These are phyloP conservation scores for Chrysopa pallens DNA, from an alignment of 1,140 invertebrate species.

Conservation along the genomic window DNA sequence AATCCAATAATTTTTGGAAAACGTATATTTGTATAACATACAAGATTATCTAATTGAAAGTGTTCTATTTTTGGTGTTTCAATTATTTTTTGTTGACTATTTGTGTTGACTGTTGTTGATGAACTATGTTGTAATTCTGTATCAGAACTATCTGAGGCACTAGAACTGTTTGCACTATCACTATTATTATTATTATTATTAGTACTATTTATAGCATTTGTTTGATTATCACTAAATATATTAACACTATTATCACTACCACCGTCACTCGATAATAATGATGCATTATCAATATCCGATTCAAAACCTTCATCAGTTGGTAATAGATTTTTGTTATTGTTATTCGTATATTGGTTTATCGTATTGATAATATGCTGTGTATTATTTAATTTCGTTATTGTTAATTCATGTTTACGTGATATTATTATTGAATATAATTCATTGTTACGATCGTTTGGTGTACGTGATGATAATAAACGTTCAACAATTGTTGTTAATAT, in stretches of 20 bases:
- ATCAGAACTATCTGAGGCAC: slow-evolving; percentile 18
- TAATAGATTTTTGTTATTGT: neutral
- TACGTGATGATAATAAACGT: neutral
- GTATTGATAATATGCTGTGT: neutral
- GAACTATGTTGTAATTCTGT: slow-evolving; percentile 8
- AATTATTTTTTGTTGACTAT: neutral
- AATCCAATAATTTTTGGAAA: slow-evolving; percentile 19
- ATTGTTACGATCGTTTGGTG: neutral
- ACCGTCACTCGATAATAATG: slow-evolving; percentile 17
- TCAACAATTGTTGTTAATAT: neutral
- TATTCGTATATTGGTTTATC: neutral
- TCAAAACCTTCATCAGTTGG: slow-evolving; percentile 22
- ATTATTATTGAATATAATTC: neutral
- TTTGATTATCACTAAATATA: slow-evolving; percentile 10
- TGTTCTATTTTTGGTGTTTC: slow-evolving; percentile 7
- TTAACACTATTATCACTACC: slow-evolving; percentile 13
- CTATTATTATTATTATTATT: neutral
- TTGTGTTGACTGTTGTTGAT: slow-evolving; percentile 4
- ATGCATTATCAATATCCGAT: slow-evolving; percentile 21
- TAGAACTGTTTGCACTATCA: slow-evolving; percentile 21
- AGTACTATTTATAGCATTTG: neutral
- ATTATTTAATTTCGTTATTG: neutral
- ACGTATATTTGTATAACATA: slow-evolving; percentile 21
- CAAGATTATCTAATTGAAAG: slow-evolving; percentile 19
- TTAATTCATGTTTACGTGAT: neutral